Percentiles rank a stretch among this genome's conserved stretches.
phyloP scores from a whole-genome alignment of 2,888 invertebrate genomes.

The Oxystoma pomonae region DNA sequence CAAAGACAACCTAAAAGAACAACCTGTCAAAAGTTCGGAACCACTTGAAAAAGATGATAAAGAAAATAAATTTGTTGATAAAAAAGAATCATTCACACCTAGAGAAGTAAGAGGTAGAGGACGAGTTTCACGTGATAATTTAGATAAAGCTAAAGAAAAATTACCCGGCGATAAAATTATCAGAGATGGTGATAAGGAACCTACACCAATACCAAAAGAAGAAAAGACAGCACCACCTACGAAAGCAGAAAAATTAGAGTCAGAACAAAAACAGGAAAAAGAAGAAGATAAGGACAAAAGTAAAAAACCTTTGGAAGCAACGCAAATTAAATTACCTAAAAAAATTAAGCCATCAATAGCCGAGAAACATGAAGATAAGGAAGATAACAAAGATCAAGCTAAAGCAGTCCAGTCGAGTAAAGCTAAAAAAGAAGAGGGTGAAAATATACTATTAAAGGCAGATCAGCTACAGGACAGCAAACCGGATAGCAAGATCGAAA shows the following conservation, averaged over 20 bases:
- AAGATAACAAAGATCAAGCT: background rate
- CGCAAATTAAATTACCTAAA: background rate
- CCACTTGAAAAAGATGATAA: background rate
- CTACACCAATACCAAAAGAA: background rate
- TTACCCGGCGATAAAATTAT: background rate
- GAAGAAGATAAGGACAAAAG: constrained; percentile 3
- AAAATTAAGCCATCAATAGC: background rate
- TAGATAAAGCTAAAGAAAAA: background rate
- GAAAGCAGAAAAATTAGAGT: background rate
- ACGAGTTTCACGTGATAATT: background rate
- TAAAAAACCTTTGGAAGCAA: background rate
- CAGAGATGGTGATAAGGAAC: background rate
- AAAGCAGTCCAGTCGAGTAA: no score
- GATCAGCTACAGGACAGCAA: no score
- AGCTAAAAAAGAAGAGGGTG: no score
- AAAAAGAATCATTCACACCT: background rate
- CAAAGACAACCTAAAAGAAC: background rate
- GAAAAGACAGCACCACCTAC: background rate
- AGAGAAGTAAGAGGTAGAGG: constrained; percentile 11
- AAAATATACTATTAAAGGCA: no score
- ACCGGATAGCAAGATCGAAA: no score
- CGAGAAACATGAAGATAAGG: background rate
- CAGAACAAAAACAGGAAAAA: background rate
- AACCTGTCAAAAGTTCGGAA: background rate
- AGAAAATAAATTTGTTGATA: background rate